These are phyloP conservation scores for Chloroceryle amazona DNA, from an alignment of 2,797 vertebrate species.

Conservation along the genomic window DNA sequence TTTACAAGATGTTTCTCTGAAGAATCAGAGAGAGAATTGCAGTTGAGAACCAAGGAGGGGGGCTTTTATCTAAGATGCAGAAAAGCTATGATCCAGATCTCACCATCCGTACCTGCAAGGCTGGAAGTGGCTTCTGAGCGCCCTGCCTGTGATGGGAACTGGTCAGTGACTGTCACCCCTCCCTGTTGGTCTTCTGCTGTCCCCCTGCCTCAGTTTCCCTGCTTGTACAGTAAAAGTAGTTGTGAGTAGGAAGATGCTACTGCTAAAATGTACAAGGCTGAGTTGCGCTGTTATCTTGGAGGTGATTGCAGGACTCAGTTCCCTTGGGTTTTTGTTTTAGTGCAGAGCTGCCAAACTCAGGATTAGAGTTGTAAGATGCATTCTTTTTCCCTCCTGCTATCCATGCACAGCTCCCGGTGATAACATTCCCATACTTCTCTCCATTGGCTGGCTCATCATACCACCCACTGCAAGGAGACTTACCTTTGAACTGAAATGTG, in stretches of 20 bases:
- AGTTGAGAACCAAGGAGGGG: background rate
- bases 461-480: background rate
- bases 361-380: background rate
- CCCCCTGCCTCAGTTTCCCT: background rate
- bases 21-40: background rate
- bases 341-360: background rate
- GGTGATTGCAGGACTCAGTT: background rate
- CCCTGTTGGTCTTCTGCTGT: background rate
- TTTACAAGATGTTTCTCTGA: background rate
- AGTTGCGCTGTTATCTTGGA: background rate
- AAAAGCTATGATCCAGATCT: background rate
- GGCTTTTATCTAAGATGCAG: background rate
- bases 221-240: background rate
- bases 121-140: background rate
- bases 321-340: background rate
- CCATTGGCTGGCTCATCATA: background rate
- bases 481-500: background rate
- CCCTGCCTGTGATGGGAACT: accelerated
- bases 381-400: background rate
- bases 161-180: background rate
- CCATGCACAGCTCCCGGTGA: background rate
- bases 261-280: background rate
- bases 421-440: background rate
- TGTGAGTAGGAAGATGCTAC: background rate
- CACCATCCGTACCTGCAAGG: background rate